phyloP scores from a whole-genome alignment of 2,797 vertebrate genomes.

The Valencia hispanica region DNA sequence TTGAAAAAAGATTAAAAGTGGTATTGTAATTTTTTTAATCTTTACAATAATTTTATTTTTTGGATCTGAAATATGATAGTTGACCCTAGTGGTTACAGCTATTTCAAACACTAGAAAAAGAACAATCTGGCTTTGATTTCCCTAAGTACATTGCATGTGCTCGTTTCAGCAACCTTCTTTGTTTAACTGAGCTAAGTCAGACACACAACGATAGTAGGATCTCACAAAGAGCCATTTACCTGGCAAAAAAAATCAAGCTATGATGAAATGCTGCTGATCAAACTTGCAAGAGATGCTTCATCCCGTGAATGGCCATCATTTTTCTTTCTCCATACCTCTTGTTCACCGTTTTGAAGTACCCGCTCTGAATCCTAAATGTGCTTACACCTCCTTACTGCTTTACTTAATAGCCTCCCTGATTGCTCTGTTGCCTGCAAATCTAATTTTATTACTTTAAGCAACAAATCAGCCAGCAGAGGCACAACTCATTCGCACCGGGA shows the following conservation, averaged over 20 bases:
- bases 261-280: constrained; percentile 47
- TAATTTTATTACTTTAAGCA: constrained; percentile 69
- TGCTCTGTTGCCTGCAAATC: constrained; percentile 65
- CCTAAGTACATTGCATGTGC: constrained; percentile 10
- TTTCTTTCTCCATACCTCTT: constrained; percentile 34
- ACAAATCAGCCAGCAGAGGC: constrained; percentile 65
- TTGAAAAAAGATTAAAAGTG: neutral
- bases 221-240: constrained; percentile 27
- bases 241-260: constrained; percentile 21
- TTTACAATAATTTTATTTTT: neutral
- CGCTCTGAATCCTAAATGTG: constrained; percentile 48
- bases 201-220: constrained; percentile 14
- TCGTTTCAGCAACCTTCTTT: constrained; percentile 20
- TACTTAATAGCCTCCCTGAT: constrained; percentile 66
- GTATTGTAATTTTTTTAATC: neutral
- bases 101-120: neutral
- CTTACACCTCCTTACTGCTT: constrained; percentile 61
- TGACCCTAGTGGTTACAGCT: neutral
- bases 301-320: constrained; percentile 39
- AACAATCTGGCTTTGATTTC: neutral
- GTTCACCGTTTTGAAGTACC: constrained; percentile 26
- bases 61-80: neutral
- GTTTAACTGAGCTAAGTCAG: constrained; percentile 22
- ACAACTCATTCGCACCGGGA: constrained; percentile 48
- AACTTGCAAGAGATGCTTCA: constrained; percentile 42